phyloP scores from a whole-genome alignment of 2,113 vertebrate species.

The Lipotes vexillifer region DNA sequence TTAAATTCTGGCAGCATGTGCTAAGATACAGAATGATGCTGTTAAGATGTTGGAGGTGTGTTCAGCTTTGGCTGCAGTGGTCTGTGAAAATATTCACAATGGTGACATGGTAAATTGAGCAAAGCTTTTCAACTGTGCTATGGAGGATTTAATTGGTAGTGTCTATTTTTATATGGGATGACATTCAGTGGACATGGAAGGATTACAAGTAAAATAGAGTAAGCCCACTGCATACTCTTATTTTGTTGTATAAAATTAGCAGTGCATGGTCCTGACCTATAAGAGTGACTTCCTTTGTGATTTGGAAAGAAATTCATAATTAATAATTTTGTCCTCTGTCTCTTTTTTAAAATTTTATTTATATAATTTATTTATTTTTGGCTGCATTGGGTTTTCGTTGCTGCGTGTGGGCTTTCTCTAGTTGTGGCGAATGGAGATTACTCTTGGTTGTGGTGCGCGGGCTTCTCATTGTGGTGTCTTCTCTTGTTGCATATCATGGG shows the following conservation, averaged over 20 bases:
- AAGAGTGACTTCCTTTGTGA: background rate
- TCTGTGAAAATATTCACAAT: background rate
- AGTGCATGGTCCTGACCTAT: background rate
- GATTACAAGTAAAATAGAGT: background rate
- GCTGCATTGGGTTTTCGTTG: too few relatives aligned
- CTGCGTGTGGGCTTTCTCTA: too few relatives aligned
- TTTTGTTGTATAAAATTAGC: background rate
- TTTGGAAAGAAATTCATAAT: background rate
- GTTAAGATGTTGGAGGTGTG: rapidly evolving
- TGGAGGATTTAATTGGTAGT: background rate
- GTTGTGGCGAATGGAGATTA: too few relatives aligned
- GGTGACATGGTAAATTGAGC: background rate
- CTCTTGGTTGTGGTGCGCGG: too few relatives aligned
- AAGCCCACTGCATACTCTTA: background rate
- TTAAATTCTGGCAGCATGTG: background rate
- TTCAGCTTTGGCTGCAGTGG: background rate
- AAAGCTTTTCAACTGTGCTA: background rate
- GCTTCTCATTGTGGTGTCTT: too few relatives aligned
- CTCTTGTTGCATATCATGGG: too few relatives aligned
- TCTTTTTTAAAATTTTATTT: too few relatives aligned
- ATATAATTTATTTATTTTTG: too few relatives aligned
- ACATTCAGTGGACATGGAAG: background rate
- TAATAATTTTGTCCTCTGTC: background rate
- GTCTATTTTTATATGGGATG: background rate
- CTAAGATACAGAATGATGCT: background rate